phyloP scores from a whole-genome alignment of 2,888 invertebrate genomes.

The Troides oblongomaculatus region DNA sequence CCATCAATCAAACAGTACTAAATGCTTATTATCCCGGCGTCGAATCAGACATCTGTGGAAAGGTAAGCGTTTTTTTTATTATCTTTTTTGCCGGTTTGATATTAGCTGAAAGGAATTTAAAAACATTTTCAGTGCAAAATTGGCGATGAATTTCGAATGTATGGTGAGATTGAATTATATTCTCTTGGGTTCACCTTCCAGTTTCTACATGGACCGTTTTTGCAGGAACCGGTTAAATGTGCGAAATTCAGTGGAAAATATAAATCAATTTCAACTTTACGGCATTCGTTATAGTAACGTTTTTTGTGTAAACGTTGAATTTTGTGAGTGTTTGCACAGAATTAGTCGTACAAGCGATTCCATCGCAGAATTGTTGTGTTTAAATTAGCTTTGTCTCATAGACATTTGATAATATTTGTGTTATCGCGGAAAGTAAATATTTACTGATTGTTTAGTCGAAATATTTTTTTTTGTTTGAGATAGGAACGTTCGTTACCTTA shows the following conservation, averaged over 20 bases:
- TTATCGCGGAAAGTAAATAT: neutral
- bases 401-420: neutral
- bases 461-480: too few species aligned
- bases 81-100: neutral
- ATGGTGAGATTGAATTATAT: constrained; percentile 8
- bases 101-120: neutral
- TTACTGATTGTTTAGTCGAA: too few species aligned
- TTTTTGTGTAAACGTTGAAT: neutral
- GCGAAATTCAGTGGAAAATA: constrained; percentile 1
- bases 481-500: too few species aligned
- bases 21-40: too few species aligned
- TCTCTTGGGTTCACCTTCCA: constrained; percentile 3
- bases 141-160: constrained; percentile 10
- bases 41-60: too few species aligned
- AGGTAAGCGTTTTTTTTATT: neutral
- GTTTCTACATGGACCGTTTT: constrained; percentile 6
- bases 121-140: constrained; percentile 6
- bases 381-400: constrained; percentile 16
- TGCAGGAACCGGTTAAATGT: constrained; percentile 12
- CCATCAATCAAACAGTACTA: too few species aligned
- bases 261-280: constrained; percentile 6
- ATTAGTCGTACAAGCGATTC: constrained; percentile 12
- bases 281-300: neutral
- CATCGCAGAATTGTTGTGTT: constrained; percentile 10
- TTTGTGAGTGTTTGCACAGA: constrained; percentile 11